phyloP scores from a whole-genome alignment of 2,888 invertebrate genomes.

The Pachydiplax longipennis region DNA sequence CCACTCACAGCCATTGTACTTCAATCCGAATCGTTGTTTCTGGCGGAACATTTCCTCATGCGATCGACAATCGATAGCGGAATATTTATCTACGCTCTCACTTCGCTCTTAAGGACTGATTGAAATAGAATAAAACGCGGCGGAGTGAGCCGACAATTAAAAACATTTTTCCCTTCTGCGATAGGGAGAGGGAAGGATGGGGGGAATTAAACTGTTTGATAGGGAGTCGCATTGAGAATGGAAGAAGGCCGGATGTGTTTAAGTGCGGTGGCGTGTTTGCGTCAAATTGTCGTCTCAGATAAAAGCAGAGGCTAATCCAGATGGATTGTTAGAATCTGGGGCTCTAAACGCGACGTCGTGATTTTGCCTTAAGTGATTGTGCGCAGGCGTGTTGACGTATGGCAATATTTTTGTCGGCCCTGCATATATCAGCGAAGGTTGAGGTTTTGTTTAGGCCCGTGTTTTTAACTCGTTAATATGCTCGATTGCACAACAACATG shows the following conservation, averaged over 20 bases:
- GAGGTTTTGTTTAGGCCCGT: no score
- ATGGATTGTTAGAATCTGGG: neutral
- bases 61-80: conserved; percentile 21
- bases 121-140: neutral
- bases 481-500: no score
- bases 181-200: no score
- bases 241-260: neutral
- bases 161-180: neutral
- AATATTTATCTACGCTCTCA: conserved; percentile 25
- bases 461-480: no score
- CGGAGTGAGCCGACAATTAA: neutral
- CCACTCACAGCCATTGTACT: conserved; percentile 35
- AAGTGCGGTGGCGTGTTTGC: neutral
- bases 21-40: conserved; percentile 10
- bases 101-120: neutral
- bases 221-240: neutral
- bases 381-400: neutral
- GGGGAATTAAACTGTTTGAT: neutral
- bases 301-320: neutral
- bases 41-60: conserved; percentile 19
- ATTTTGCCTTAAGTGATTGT: neutral
- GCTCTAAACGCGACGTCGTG: neutral
- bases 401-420: neutral
- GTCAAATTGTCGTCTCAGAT: neutral
- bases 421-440: neutral